Base-by-base conservation (phyloP, 2,888 invertebrate species). In the Meghimatium bilineatum region DNA sequence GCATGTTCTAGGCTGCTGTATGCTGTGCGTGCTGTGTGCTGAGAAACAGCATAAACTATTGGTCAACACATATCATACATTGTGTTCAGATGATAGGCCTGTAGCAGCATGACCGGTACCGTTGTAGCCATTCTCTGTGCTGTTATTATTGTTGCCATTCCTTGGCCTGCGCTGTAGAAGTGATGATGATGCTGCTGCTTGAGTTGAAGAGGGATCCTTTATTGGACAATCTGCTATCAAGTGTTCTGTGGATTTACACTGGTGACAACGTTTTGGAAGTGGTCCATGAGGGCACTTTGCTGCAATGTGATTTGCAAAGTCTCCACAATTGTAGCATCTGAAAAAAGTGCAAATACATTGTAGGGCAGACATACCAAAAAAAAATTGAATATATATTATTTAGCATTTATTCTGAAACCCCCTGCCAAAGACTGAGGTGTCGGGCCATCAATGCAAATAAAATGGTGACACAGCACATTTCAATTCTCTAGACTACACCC, bases 301-400 rank as follows among this genome's bases (percentile, higher is more conserved):
- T 56, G 98, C 97, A 92, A 97, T 96, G 94, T 98, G 98, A 94
- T 97, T 97, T 77, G 97, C 96, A 92, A 97, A 97, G 94, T 97
- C 97, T 8, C 97, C 97, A 92, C 66, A 66, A n/a, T 12, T 66
- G 66, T 8, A 66, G 32, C 17, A 17, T 6, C 32, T 63, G 44
- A 44, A 44, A 12, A 44, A 5, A 44, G 12, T 32, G 32, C 32
- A 32, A 32, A 32, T 66, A 66, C 29, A 66, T 32, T 29, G n/a
- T 23, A 32, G 32, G 66, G 32, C 17, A 32, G 2, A 32, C 66
- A 66, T 32, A 66, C 17, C 14, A 44, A 5, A 44, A 44, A 44
- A 8, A 44, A n/a, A n/a, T n/a, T n/a, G n/a, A n/a, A n/a, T n/a
- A n/a, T n/a, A n/a, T n/a, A n/a, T n/a, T n/a, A n/a, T n/a, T n/a